Evolutionary conservation across 2,888 invertebrate genomes (phyloP).

Genomic region (Drosophila greeni): DNA sequence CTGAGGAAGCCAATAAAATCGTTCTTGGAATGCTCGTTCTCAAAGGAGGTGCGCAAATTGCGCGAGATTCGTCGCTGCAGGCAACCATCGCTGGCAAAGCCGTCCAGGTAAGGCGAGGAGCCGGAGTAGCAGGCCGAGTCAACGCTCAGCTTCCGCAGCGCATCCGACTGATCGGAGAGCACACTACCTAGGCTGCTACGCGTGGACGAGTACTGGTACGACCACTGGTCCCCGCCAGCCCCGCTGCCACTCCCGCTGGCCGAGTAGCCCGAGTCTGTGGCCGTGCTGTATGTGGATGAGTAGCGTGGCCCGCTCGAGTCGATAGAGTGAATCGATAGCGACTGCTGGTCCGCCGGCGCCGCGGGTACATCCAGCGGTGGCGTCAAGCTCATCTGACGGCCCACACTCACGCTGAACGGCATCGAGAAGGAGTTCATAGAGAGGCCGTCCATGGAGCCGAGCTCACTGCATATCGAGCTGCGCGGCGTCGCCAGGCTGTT

Average conservation of each 20-base stretch:
- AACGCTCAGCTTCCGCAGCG: slow-evolving; percentile 75
- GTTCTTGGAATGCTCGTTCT: slow-evolving; percentile 77
- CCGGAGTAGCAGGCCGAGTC: slow-evolving; percentile 75
- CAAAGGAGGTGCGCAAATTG: slow-evolving; percentile 80
- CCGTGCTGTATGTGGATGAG: slow-evolving; percentile 76
- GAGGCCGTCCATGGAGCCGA: slow-evolving; percentile 76
- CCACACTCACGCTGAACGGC: slow-evolving; percentile 73
- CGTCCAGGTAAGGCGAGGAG: slow-evolving; percentile 62
- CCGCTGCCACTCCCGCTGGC: slow-evolving; percentile 67
- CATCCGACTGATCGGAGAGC: slow-evolving; percentile 75
- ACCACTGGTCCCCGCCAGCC: slow-evolving; percentile 76
- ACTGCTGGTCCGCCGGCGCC: slow-evolving; percentile 58
- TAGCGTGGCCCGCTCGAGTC: slow-evolving; percentile 67
- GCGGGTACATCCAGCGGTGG: slow-evolving; percentile 76
- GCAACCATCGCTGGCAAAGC: slow-evolving; percentile 81
- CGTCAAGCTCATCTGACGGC: slow-evolving; percentile 71
- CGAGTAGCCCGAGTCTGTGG: slow-evolving; percentile 78
- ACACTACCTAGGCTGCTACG: slow-evolving; percentile 79
- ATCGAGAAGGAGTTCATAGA: slow-evolving; percentile 78
- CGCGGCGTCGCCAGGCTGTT: slow-evolving; percentile 74
- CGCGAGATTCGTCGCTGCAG: slow-evolving; percentile 82
- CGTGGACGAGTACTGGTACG: slow-evolving; percentile 77
- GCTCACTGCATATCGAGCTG: slow-evolving; percentile 77
- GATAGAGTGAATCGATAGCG: slow-evolving; percentile 56
- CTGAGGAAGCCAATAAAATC: slow-evolving; percentile 78